Evolutionary conservation across 2,113 vertebrate species (phyloP), one percentile per base, ranked within the genome.

Genomic region (Aix galericulata): DNA sequence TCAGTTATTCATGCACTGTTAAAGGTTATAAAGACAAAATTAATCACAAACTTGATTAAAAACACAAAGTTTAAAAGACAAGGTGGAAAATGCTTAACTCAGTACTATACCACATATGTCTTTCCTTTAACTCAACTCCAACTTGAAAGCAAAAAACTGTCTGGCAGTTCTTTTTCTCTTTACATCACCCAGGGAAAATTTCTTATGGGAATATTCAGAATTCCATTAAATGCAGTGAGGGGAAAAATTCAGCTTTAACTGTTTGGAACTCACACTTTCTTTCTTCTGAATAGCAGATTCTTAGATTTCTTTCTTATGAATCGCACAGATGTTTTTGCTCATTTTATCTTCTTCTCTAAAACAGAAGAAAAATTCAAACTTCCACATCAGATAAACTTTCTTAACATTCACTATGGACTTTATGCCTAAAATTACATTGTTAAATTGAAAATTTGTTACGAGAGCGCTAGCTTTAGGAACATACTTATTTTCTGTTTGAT

Each of bases 291-390:
- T 13, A 71, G 2, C 6, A 85, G 55, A 53, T 82, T n/a, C 48
- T 71, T 14, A 32, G 38, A 25, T 48, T 76, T 66, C 3, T 82
- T 82, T 80, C 22, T 52, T 66, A 52, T 18, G 50, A 88, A 63
- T 13, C 67, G 2, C 5, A 88, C 50, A 55, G n/a, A 2, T n/a
- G 0, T 0, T 8, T 68, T 66, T 53, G 8, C 5, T 50, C 9
- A 16, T 67, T 69, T 87, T 68, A 1, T 42, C 53, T 64, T 84
- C 23, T 75, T 82, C 23, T 75, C 10, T 63, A 62, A 68, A 78
- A 32, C 14, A 44, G 42, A 59, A 88, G 6, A 91, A 75, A 44
- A 42, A 40, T 6, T 58, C n/a, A 23, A 8, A 29, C 17, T 42
- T 69, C 14, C 26, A 44, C 40, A 78, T 72, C 5, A 58, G 1